These are phyloP conservation scores for Uria lomvia DNA, from an alignment of 2,113 vertebrate species.

Conservation along the genomic window DNA sequence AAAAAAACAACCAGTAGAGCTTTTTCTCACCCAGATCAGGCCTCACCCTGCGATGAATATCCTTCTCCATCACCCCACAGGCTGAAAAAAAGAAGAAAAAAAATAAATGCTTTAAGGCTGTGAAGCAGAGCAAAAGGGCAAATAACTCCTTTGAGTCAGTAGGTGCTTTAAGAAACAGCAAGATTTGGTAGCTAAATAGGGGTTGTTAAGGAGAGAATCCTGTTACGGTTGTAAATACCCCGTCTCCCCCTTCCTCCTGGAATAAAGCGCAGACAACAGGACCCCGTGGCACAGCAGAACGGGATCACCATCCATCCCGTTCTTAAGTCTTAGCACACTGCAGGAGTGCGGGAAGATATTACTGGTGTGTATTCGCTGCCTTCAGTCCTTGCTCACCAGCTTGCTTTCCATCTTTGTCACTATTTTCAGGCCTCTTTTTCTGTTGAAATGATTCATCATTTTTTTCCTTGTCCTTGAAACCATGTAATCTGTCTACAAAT, in stretches of 20 bases:
- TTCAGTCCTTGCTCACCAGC: not conserved
- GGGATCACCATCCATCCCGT: not conserved
- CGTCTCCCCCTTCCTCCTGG: not conserved
- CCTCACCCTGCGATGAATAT: not conserved
- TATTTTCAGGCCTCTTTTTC: not conserved
- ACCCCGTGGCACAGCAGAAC: not conserved
- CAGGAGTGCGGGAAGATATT: not conserved
- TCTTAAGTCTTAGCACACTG: not conserved
- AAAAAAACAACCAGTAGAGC: not conserved
- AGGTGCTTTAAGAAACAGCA: not conserved
- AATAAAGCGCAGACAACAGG: not conserved
- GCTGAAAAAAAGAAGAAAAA: not conserved
- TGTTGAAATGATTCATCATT: not conserved
- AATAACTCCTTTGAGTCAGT: not conserved
- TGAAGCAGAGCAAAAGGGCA: not conserved
- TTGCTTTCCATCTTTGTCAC: not conserved
- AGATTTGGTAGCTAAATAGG: not conserved
- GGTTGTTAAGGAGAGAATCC: not conserved
- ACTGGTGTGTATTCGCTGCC: not conserved
- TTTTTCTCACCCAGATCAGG: not conserved
- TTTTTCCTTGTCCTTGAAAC: not conserved
- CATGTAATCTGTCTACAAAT: not conserved
- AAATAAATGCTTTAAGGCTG: not conserved
- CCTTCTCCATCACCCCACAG: not conserved
- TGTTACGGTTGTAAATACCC: rapidly evolving